These are phyloP conservation scores for Babyrousa celebensis DNA, from an alignment of 2,797 vertebrate species.

Conservation along the genomic window DNA sequence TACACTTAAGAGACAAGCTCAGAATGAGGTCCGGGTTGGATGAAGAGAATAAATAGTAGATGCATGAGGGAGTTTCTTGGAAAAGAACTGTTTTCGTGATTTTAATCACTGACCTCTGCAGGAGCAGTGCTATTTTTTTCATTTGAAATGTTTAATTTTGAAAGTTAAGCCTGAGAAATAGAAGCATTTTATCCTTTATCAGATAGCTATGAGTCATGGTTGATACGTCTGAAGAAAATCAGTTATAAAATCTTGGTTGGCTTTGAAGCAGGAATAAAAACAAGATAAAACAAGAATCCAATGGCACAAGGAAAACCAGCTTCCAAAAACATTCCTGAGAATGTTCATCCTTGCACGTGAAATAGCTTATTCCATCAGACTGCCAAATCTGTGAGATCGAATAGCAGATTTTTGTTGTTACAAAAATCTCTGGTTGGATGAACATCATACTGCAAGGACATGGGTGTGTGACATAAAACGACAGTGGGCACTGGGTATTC, in stretches of 20 bases:
- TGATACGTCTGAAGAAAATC: conserved; percentile 55
- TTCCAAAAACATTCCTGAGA: conserved; percentile 1
- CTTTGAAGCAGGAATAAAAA: conserved; percentile 59
- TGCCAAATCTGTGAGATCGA: not conserved
- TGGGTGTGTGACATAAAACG: not conserved
- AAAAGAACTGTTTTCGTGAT: conserved; percentile 66
- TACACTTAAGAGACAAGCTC: conserved; percentile 19
- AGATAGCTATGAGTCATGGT: conserved; percentile 76
- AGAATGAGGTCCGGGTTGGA: conserved; percentile 44
- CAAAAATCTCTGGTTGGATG: not conserved
- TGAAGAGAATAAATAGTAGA: not conserved
- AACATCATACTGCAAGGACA: not conserved
- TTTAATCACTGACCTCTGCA: conserved; percentile 64
- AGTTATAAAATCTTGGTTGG: conserved; percentile 64
- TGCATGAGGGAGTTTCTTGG: not conserved
- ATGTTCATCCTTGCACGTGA: not conserved
- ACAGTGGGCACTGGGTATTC: not conserved
- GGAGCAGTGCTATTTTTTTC: conserved; percentile 41
- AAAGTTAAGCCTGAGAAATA: conserved; percentile 72
- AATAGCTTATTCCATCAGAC: not conserved
- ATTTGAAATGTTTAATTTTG: conserved; percentile 78
- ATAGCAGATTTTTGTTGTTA: not conserved
- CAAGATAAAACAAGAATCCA: conserved; percentile 66
- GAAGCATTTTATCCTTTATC: conserved; percentile 79
- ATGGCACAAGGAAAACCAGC: not conserved